Evolutionary conservation across 2,113 vertebrate genomes (phyloP), one percentile per base, ranked within the genome.

Genomic region (Epinephelus cyanopodus): DNA sequence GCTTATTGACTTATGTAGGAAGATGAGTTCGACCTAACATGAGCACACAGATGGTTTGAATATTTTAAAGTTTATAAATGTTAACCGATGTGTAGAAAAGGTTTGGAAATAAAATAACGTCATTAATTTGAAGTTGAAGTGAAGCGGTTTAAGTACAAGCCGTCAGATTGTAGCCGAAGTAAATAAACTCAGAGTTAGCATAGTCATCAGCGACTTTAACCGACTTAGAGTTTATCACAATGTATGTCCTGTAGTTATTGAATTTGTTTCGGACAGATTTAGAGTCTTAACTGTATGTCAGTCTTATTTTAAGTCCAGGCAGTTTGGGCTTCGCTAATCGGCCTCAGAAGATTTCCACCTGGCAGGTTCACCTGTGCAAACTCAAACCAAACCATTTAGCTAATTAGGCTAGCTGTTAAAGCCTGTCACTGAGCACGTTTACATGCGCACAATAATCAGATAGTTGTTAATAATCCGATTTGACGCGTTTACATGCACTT

Each of bases 311-410:
- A 47, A 65, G 54, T 60, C 37, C 27, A 12, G 14, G 0, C 12
- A 8, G 21, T 67, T 56, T 74, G 19, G 3, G 14, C 18, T 60
- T 52, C 2, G 1, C 6, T 89, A 73, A 89, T 89, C 83, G 82
- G 64, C 52, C 27, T 39, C 57, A 3, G 72, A 29, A 19, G 39
- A 33, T 62, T 72, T 27, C 48, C 74, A 75, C 79, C 76, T 72
- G 72, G 61, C 73, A 65, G 3, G 5, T 63, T 79, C 74, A 75
- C 77, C 69, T 69, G 67, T 29, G 21, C 77, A n/a, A 27, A 17
- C 45, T 61, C 56, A 13, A 64, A 50, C 65, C 62, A 73, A 61
- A 48, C 48, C 68, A 48, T 50, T 82, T 39, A 79, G 19, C 25
- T n/a, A 70, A 65, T 69, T 79, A 37, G 33, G 33, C 33, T 37